These are phyloP conservation scores for Orius insidiosus DNA, from an alignment of 1,140 invertebrate species.

Conservation along the genomic window DNA sequence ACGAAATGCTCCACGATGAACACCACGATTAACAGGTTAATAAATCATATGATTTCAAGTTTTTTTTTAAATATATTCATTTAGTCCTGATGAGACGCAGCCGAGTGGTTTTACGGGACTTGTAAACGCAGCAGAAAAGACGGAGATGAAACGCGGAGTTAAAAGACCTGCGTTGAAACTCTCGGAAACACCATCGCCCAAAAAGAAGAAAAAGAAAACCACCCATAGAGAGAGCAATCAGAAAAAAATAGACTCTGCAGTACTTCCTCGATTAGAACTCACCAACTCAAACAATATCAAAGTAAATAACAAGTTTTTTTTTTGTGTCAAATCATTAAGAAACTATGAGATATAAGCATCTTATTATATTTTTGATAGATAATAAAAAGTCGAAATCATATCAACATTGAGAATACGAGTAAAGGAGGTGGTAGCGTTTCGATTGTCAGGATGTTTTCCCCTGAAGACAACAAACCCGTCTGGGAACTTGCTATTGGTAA, in stretches of 20 bases:
- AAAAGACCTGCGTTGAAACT: too few species aligned
- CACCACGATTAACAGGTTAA: slow-evolving; percentile 24
- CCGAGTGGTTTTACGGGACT: slow-evolving; percentile 3
- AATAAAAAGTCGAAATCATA: slow-evolving; percentile 10
- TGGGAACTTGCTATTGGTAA: slow-evolving; percentile 41
- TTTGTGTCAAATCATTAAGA: too few species aligned
- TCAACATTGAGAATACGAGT: slow-evolving; percentile 16
- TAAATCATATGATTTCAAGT: neutral
- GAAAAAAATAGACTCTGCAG: neutral
- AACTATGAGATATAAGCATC: too few species aligned
- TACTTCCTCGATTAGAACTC: slow-evolving; percentile 2
- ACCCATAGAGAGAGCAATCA: neutral
- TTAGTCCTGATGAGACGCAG: slow-evolving; percentile 5
- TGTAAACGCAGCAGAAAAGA: slow-evolving; percentile 1
- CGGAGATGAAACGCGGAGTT: neutral
- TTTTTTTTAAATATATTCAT: neutral
- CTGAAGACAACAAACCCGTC: slow-evolving; percentile 17
- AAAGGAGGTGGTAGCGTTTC: slow-evolving; percentile 17
- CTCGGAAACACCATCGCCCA: too few species aligned
- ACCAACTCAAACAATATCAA: neutral
- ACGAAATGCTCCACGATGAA: slow-evolving; percentile 34
- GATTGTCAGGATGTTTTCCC: slow-evolving; percentile 15
- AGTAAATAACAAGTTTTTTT: neutral
- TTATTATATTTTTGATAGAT: too few species aligned
- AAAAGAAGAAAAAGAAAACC: neutral